phyloP scores from a whole-genome alignment of 2,888 invertebrate species.

The Erebia palarica region DNA sequence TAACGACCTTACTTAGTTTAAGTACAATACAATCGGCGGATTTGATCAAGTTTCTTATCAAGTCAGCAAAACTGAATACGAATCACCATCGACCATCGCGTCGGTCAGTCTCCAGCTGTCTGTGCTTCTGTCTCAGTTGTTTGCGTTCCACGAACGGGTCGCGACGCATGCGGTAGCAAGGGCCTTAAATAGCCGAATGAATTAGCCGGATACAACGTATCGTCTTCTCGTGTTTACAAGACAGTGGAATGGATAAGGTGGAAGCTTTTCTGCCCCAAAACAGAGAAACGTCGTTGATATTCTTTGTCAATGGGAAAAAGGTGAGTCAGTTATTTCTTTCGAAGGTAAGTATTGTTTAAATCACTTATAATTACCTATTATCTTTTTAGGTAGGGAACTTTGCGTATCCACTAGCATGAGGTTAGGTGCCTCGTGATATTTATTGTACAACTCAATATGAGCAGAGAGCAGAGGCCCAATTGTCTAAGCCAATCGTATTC shows the following conservation, averaged over 20 bases:
- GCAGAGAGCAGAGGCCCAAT: too few relatives aligned
- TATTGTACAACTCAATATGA: too few relatives aligned
- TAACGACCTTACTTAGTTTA: too few relatives aligned
- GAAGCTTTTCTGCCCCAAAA: constrained; percentile 52
- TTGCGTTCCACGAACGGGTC: too few relatives aligned
- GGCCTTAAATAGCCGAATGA: neutral
- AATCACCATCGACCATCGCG: neutral
- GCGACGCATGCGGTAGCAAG: too few relatives aligned
- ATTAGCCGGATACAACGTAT: neutral
- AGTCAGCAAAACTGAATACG: too few relatives aligned
- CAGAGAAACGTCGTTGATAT: constrained; percentile 67
- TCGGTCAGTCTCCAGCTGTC: too few relatives aligned
- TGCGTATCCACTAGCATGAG: too few relatives aligned
- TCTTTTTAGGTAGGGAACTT: neutral
- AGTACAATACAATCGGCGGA: too few relatives aligned
- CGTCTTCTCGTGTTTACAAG: neutral
- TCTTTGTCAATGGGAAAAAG: constrained; percentile 85
- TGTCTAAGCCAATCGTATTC: too few relatives aligned
- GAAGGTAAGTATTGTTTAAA: neutral
- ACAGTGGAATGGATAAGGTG: constrained; percentile 48
- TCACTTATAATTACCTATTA: neutral
- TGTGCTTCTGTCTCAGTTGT: too few relatives aligned
- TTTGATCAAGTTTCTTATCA: too few relatives aligned
- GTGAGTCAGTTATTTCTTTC: constrained; percentile 56
- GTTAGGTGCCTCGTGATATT: neutral